Conservation (phyloP, 1,140 invertebrate species). For the Diuraphis noxia region DNA sequence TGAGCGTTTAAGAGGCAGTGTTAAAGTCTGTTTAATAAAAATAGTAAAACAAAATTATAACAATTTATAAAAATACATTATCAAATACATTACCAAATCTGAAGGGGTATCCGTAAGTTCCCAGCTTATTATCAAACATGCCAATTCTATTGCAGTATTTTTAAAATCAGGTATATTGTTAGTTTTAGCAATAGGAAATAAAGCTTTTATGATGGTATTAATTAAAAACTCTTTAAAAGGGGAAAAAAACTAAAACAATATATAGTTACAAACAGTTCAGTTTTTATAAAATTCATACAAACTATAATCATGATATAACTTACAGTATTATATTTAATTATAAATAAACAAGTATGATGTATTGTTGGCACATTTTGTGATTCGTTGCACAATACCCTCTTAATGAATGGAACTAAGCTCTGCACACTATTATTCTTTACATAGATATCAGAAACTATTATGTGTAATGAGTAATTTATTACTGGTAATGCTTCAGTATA, state of each 20-base stretch:
- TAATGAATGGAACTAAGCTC: constrained; percentile 18
- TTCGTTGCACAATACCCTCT: constrained; percentile 35
- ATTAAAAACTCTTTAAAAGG: constrained; percentile 37
- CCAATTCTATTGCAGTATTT: constrained; percentile 37
- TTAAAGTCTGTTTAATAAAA: not conserved
- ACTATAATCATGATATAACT: not conserved
- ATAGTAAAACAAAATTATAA: not conserved
- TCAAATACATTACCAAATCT: not conserved
- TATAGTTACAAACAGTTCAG: not conserved
- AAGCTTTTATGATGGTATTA: constrained; percentile 5
- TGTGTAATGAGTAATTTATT: constrained; percentile 36
- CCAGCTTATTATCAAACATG: constrained; percentile 46
- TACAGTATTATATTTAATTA: constrained; percentile 48
- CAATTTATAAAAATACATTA: not conserved
- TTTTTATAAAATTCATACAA: not conserved
- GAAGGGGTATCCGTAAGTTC: not conserved
- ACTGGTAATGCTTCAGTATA: constrained; percentile 29
- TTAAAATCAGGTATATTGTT: constrained; percentile 41
- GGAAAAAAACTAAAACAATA: constrained; percentile 15
- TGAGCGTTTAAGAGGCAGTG: not conserved
- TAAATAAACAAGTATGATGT: constrained; percentile 43
- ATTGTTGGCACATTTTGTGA: constrained; percentile 39
- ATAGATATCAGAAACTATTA: constrained; percentile 30
- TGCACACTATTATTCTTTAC: constrained; percentile 16
- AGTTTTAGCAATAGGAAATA: constrained; percentile 47